Evolutionary conservation across 2,113 vertebrate species (phyloP).

Genomic region (Notarius quadriscutis): DNA sequence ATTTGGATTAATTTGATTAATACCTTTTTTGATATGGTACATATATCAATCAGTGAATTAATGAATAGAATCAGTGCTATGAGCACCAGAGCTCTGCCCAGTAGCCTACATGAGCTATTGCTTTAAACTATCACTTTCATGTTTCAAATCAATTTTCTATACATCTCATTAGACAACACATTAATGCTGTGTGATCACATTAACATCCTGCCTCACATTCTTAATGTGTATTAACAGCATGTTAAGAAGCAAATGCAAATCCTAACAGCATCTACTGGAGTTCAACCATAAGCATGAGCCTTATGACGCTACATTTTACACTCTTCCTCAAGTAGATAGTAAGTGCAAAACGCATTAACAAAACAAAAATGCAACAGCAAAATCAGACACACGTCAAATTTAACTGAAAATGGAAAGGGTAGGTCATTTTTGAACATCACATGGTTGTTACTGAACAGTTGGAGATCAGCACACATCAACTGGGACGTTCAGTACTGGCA

Average conservation of each 20-base stretch:
- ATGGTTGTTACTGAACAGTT: not conserved
- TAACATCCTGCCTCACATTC: constrained; percentile 36
- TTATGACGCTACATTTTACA: not conserved
- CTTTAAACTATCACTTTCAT: not conserved
- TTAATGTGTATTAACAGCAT: constrained; percentile 40
- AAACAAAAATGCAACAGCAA: not conserved
- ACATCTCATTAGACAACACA: not conserved
- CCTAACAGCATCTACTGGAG: not conserved
- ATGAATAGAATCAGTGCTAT: not conserved
- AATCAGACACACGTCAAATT: not conserved
- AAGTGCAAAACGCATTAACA: not conserved
- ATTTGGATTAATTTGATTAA: not conserved
- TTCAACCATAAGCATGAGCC: not conserved
- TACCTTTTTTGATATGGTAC: not conserved
- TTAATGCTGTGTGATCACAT: constrained; percentile 33
- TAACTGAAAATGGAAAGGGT: not conserved
- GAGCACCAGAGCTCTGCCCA: not conserved
- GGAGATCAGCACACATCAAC: not conserved
- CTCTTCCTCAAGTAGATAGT: not conserved
- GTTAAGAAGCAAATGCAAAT: constrained; percentile 14
- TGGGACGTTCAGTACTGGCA: not conserved
- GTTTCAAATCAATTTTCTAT: constrained; percentile 36
- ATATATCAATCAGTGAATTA: not conserved
- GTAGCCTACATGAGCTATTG: not conserved
- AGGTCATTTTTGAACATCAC: not conserved